Percentiles rank a stretch among this genome's conserved stretches.
These are phyloP conservation scores for Tricholauxania praeusta DNA, from an alignment of 2,888 invertebrate genomes.

Conservation along the genomic window DNA sequence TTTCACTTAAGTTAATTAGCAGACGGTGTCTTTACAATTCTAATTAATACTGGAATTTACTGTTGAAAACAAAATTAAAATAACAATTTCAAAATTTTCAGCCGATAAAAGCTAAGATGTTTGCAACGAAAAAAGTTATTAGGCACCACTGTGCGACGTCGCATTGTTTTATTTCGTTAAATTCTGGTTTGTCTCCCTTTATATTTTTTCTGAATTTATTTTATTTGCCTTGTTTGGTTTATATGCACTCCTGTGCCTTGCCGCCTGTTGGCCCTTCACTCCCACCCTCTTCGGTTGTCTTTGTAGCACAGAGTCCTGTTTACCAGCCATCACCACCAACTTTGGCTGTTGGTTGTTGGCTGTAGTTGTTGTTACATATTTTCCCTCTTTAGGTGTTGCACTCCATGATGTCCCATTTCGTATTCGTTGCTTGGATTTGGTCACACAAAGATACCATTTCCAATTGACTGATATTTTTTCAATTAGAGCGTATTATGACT, in stretches of 20 bases:
- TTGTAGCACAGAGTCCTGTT: neutral
- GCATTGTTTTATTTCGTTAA: conserved; percentile 17
- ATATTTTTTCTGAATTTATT: neutral
- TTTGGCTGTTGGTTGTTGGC: neutral
- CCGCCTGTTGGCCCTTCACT: neutral
- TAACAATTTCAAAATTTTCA: too few relatives aligned
- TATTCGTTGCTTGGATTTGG: neutral
- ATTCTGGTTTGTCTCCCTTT: conserved; percentile 35
- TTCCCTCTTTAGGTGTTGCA: neutral
- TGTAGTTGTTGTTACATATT: neutral
- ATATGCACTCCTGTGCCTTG: neutral
- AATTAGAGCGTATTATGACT: too few relatives aligned
- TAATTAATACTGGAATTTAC: too few relatives aligned
- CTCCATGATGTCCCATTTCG: neutral
- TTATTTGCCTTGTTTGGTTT: conserved; percentile 4
- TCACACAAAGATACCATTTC: neutral
- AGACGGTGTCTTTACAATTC: too few relatives aligned
- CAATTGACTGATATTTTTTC: too few relatives aligned
- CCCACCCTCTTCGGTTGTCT: conserved; percentile 5
- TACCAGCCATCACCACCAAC: neutral
- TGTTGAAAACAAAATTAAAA: too few relatives aligned
- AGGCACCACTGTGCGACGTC: neutral
- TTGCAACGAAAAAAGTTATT: too few relatives aligned
- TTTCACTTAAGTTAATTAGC: too few relatives aligned
- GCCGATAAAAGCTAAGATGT: too few relatives aligned